Conservation (phyloP, 92 coral and sea anemone species). For the Paragorgia papillata region DNA sequence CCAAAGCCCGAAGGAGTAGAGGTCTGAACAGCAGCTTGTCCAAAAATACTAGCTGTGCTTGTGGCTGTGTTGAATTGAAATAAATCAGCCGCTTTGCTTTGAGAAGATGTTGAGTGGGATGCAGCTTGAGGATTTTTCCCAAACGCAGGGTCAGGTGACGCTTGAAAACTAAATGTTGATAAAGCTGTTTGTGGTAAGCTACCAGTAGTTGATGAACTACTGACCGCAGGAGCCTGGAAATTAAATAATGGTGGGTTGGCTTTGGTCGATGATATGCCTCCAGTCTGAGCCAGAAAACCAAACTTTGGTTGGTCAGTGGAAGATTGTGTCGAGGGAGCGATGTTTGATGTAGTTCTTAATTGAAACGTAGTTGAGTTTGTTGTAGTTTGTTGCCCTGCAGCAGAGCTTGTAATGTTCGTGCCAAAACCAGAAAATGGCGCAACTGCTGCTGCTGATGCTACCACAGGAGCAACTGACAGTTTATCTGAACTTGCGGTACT, state of each 20-base stretch:
- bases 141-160: not conserved
- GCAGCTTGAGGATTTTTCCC: not conserved
- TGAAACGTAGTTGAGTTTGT: not conserved
- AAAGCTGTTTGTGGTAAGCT: not conserved
- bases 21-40: not conserved
- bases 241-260: not conserved
- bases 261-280: not conserved
- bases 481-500: not conserved
- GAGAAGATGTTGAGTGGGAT: not conserved
- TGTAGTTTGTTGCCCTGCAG: not conserved
- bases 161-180: not conserved
- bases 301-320: not conserved
- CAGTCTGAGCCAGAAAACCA: not conserved
- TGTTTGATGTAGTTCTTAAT: not conserved
- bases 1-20: not conserved
- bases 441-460: slow-evolving; percentile 1
- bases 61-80: not conserved
- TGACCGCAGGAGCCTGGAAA: not conserved
- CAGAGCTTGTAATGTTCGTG: not conserved
- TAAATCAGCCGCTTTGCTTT: not conserved
- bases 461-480: not conserved
- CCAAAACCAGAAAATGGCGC: not conserved
- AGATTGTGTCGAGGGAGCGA: not conserved
- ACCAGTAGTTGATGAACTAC: not conserved
- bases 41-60: not conserved